Evolutionary conservation across 2,113 vertebrate genomes (phyloP).

Genomic region (Hipposideros armiger): DNA sequence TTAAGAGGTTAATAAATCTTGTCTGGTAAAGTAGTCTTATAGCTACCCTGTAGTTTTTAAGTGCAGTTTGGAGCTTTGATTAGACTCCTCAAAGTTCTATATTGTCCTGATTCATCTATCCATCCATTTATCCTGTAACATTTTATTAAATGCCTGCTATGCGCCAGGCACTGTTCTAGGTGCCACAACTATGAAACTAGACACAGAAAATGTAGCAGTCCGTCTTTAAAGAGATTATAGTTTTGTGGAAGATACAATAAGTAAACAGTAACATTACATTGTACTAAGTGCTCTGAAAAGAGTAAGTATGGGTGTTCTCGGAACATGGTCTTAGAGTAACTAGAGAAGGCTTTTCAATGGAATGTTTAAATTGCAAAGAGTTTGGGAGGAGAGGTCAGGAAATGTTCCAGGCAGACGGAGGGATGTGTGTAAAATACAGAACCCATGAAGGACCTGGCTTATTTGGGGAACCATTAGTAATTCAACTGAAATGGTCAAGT

Average conservation of each 20-base stretch:
- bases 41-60: not conserved
- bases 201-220: not conserved
- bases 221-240: not conserved
- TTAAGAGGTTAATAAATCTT: conserved; percentile 4
- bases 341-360: conserved; percentile 6
- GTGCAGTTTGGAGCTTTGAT: conserved; percentile 2
- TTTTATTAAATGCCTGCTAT: conserved; percentile 41
- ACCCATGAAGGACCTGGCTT: not conserved
- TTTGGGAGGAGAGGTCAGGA: not conserved
- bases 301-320: not conserved
- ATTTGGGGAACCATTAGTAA: conserved; percentile 9
- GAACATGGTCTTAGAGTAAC: not conserved
- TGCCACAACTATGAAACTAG: not conserved
- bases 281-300: not conserved
- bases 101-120: not conserved
- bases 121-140: not conserved
- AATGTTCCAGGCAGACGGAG: not conserved
- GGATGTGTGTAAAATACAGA: not conserved
- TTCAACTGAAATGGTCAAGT: not conserved
- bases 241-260: not conserved
- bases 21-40: not conserved
- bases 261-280: not conserved
- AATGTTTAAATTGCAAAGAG: not conserved
- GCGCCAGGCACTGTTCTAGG: not conserved
- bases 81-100: not conserved